Base-by-base conservation (phyloP, 2,888 invertebrate genomes). In the Acronicta psi region DNA sequence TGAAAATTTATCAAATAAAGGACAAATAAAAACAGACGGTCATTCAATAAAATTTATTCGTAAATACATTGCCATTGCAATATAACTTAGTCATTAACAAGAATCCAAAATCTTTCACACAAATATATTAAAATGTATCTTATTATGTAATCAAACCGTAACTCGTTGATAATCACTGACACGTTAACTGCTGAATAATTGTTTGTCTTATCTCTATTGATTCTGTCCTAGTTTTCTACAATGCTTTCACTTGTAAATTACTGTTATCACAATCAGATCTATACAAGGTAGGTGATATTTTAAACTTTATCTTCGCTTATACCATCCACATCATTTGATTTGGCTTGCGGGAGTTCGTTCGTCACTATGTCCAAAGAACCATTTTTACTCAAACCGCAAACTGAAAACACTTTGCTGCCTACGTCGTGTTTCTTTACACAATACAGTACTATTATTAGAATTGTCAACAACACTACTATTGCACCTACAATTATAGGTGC, bases 341-440 rank as follows among this genome's bases (percentile, higher is more conserved):
- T 92, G 14, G 78, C 79, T 70, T 85, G 86, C 2, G 90, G 81
- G 50, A 83, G 72, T 68, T 93, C 93, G 55, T 87, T 89, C 0
- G 92, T 89, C 2, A 83, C 92, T 60, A 93, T 93, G 65, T 94
- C 93, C 65, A 93, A 81, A 10, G 93, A 93, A 0, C 93, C 93
- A 64, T 93, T 94, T 74, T 92, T 91, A 69, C 86, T 91, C 20
- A 93, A 75, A 59, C 93, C 92, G 62, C 91, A 93, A 34, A 84
- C 57, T 9, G 91, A 85, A 38, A 91, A 82, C 31, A 93, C 66
- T 79, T 81, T 88, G 40, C 83, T 80, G 0, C 85, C 83, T 36
- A 86, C 56, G 63, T 90, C 82, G 52, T 87, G 83, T 74, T 91
- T 93, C 69, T 89, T 94, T 18, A 89, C 80, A 81, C 88, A 92